Evolutionary conservation across 30 jellyfish, hydroid and myxozoan species (phyloP).

Genomic region (Cassiopea andromeda): DNA sequence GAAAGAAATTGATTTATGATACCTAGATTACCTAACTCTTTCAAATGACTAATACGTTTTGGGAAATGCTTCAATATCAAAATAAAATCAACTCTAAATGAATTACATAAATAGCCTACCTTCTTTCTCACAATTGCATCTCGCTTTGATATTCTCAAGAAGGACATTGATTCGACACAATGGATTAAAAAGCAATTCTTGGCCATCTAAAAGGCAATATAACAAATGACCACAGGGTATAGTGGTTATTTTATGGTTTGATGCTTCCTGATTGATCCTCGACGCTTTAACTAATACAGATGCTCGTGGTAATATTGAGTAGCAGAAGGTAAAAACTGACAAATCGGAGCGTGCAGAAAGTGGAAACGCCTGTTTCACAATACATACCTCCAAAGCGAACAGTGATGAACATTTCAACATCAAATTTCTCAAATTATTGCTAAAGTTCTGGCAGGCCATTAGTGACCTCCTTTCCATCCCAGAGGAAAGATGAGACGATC

Average conservation of each 20-base stretch:
- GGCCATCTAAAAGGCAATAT: slow-evolving; percentile 50
- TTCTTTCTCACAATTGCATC: slow-evolving; percentile 60
- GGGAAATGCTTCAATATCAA: no score
- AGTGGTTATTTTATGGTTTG: no score
- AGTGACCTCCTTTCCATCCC: slow-evolving; percentile 14
- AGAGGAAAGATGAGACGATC: background rate
- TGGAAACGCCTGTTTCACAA: background rate
- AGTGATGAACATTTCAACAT: slow-evolving; percentile 38
- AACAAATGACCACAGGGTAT: no score
- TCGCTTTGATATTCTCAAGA: slow-evolving; percentile 58
- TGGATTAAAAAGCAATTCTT: slow-evolving; percentile 72
- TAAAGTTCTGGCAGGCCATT: background rate
- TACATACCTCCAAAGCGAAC: slow-evolving; percentile 77
- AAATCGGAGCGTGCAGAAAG: background rate
- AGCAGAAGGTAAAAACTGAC: no score
- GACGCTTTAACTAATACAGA: no score
- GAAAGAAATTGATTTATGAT: no score
- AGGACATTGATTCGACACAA: slow-evolving; percentile 54
- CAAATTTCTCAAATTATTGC: background rate
- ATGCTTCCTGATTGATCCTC: no score
- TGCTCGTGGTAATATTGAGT: no score
- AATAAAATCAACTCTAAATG: no score
- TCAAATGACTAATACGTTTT: no score
- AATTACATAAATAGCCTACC: slow-evolving; percentile 1
- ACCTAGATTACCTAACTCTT: no score